Conservation (phyloP, 2,113 vertebrate genomes). For the Bombycilla garrulus region DNA sequence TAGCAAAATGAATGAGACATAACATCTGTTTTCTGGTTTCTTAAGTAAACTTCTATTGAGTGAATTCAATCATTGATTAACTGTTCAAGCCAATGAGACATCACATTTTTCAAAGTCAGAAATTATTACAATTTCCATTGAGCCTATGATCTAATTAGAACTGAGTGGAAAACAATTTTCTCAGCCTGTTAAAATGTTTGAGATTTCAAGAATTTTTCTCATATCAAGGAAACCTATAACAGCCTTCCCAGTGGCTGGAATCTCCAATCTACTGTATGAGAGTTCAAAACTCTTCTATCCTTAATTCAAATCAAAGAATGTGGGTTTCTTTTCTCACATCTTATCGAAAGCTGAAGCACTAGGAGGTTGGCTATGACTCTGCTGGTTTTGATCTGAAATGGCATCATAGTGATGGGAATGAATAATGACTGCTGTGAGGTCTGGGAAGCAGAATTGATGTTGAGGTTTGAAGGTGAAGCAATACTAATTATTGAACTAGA, state of each 20-base stretch:
- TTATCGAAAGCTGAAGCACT: neutral
- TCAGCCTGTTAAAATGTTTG: constrained; percentile 2
- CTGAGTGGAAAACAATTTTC: constrained; percentile 41
- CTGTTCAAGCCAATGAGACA: constrained; percentile 58
- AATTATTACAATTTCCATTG: constrained; percentile 58
- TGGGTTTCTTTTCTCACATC: neutral
- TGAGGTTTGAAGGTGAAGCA: neutral
- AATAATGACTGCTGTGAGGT: neutral
- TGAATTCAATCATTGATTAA: constrained; percentile 63
- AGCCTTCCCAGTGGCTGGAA: neutral
- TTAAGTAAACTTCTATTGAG: constrained; percentile 45
- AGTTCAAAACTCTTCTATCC: neutral
- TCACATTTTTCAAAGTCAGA: constrained; percentile 64
- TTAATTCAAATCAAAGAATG: neutral
- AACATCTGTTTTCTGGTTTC: constrained; percentile 64
- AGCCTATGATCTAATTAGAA: constrained; percentile 24
- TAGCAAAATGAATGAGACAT: constrained; percentile 49
- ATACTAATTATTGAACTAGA: neutral
- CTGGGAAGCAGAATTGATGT: neutral
- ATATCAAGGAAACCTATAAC: neutral
- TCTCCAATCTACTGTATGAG: neutral
- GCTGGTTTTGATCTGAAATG: neutral
- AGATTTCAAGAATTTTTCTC: constrained; percentile 7
- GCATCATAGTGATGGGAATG: neutral
- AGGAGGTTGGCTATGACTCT: neutral